Base-by-base conservation (phyloP, 2,797 vertebrate species). In the Phylloscopus collybita region DNA sequence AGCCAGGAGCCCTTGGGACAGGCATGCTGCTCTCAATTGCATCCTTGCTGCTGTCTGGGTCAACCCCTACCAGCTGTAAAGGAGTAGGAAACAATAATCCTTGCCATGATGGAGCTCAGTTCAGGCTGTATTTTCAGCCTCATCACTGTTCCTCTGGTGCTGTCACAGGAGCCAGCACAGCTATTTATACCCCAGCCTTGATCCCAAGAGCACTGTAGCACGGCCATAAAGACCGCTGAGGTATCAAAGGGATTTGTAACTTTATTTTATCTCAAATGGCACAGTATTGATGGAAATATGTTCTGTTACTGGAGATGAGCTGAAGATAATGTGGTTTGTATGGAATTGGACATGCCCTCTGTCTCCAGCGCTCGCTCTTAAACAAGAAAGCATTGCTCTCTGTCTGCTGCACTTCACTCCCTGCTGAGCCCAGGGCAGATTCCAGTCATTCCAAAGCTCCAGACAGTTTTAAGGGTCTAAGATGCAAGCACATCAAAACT, bases 371-470 rank as follows among this genome's bases (percentile, higher is more conserved):
- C 89, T 69, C 44, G 49, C 71, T 78, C 60, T 94, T 81, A 73
- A 86, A 86, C 64, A 69, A 73, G 74, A 62, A 84, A 92, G 78
- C 27, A 17, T 80, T 88, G 84, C 89, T 79, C 80, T 90, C 61
- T 84, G 69, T 79, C 75, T 81, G 90, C 83, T 95, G 76, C 72
- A 50, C 86, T 86, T 70, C 8, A 13, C 36, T 93, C 81, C 91
- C 91, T 1, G 59, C 90, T 82, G 90, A 92, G 94, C 86, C 84
- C 79, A 71, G 82, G 79, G 86, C 86, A 96, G 69, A 96, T 96
- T 89, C 93, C 92, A 95, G 69, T 73, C 94, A 95, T 97, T 97
- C 93, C 92, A 91, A 90, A 93, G 80, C 56, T 57, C 72, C 67
- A 38, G 53, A 50, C 73, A 81, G 61, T 54, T 93, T 67, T 92